Evolutionary conservation across 2,888 invertebrate species (phyloP), one percentile per base, ranked within the genome.

Genomic region (Boloria euphrosyne): DNA sequence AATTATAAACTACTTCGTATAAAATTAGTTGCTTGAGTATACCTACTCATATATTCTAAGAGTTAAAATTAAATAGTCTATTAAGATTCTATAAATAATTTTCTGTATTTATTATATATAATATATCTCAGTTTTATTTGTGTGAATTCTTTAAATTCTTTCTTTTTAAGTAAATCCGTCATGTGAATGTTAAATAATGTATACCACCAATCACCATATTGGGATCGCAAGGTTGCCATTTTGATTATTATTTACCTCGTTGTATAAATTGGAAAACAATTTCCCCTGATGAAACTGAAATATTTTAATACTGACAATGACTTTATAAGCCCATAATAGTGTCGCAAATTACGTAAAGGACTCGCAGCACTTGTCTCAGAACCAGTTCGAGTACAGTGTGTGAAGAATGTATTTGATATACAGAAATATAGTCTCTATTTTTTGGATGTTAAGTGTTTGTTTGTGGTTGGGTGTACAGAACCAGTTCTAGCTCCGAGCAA

Each of bases 401-500:
- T 73, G 71, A 63, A 55, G 14, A 18, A 44, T 14, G 18, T 6
- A 14, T 44, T 53, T 44, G 7, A 51, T 27, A 47, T 51, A 54
- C 10, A 31, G 17, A 51, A 70, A 62, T 49, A 59, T 55, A 46
- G 49, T 47, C 50, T 50, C 18, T 65, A 65, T 60, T 43, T 17
- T 31, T 38, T 62, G 47, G 7, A 4, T 0, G 13, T 18, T 65
- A 67, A 63, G 62, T 64, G 13, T 47, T 47, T 47, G 14, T 16
- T 31, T 14, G 54, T 18, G 38, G 27, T 27, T 47, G 47, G 27
- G 31, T 63, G 52, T 62, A 58, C 55, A 71, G 77, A 82, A 89
- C 89, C 86, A 81, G 90, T 89, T 85, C 76, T 73, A 78, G 73
- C 73, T 78, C 75, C 75, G 80, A 81, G 84, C 89, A 89, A 90